Evolutionary conservation across 2,888 invertebrate species (phyloP).

Genomic region (Elgonia sp.): DNA sequence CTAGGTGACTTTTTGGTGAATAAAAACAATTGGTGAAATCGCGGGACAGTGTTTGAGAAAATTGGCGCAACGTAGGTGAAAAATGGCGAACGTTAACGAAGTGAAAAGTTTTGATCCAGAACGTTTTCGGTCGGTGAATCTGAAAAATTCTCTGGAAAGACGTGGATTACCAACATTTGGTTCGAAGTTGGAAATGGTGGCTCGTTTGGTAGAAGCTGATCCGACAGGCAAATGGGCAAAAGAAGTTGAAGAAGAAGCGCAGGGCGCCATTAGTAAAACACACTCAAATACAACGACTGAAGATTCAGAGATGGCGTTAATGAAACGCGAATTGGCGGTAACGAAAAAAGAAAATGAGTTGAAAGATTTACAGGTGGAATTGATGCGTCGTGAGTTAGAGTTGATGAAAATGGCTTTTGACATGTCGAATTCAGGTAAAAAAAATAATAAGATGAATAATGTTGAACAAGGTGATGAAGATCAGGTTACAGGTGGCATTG

Average conservation of each 20-base stretch:
- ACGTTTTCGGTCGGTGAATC: neutral
- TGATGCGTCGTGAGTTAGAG: too few relatives aligned
- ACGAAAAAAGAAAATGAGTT: too few relatives aligned
- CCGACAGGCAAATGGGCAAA: neutral
- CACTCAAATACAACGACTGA: too few relatives aligned
- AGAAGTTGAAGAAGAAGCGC: neutral
- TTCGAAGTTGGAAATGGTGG: constrained; percentile 2
- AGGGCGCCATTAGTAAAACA: too few relatives aligned
- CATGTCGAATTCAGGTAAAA: neutral
- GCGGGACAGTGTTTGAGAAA: too few relatives aligned
- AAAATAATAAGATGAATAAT: neutral
- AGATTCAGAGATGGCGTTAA: too few relatives aligned
- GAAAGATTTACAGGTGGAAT: too few relatives aligned
- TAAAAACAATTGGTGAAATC: too few relatives aligned
- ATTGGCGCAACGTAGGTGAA: too few relatives aligned
- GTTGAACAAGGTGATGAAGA: neutral
- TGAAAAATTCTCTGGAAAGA: neutral
- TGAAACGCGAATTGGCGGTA: too few relatives aligned
- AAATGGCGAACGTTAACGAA: too few relatives aligned
- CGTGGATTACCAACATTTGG: neutral
- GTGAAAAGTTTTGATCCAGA: neutral
- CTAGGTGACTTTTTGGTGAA: too few relatives aligned
- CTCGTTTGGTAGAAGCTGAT: neutral
- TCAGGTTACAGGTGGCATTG: neutral
- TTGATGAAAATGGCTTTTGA: neutral